Conservation (phyloP, 2,797 vertebrate genomes). For the Remorina albescens region DNA sequence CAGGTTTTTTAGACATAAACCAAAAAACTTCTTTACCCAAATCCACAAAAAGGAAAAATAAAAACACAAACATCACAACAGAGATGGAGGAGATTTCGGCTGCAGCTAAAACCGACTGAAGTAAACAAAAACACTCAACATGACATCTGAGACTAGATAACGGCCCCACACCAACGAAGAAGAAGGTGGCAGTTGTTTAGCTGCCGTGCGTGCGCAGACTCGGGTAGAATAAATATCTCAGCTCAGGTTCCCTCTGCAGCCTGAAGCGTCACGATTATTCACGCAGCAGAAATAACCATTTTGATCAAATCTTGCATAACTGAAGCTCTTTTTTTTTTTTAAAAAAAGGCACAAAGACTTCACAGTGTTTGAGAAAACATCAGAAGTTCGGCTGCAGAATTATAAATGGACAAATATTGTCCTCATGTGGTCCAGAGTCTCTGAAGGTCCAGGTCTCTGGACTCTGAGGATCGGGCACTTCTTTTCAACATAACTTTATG, state of each 20-base stretch:
- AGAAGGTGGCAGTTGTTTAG: not conserved
- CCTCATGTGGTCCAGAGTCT: not conserved
- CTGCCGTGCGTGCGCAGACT: not conserved
- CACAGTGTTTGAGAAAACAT: not conserved
- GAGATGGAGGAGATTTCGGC: too few species aligned
- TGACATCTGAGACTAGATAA: too few species aligned
- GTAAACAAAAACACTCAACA: too few species aligned
- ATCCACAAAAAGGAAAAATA: too few species aligned
- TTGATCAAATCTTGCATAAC: slow-evolving; percentile 28
- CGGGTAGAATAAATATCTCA: not conserved
- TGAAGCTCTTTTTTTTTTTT: not conserved
- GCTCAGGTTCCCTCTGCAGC: not conserved
- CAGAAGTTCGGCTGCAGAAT: not conserved
- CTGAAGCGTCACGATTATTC: slow-evolving; percentile 36
- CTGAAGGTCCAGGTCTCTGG: too few species aligned
- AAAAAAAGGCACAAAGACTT: not conserved
- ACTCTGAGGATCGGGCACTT: too few species aligned
- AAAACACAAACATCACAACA: too few species aligned
- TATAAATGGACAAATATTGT: not conserved
- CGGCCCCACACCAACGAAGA: too few species aligned
- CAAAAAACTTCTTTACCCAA: too few species aligned
- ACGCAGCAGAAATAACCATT: slow-evolving; percentile 30
- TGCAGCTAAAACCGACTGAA: too few species aligned
- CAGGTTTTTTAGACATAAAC: too few species aligned
- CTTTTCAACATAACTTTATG: too few species aligned